Evolutionary conservation across 2,113 vertebrate species (phyloP).

Genomic region (Furnarius figulus): DNA sequence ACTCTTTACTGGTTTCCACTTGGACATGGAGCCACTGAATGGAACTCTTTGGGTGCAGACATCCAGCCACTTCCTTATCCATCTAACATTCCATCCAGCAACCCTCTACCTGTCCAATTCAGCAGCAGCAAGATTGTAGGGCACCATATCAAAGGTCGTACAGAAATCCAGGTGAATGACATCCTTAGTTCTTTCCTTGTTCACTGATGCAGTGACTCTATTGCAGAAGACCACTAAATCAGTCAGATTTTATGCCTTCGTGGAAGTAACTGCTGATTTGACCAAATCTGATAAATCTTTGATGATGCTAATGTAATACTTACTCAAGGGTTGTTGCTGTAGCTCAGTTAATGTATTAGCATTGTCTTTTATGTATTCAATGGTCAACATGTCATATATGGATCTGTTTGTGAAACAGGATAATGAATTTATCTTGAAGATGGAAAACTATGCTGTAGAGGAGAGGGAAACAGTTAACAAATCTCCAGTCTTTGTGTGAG

Average conservation of each 20-base stretch:
- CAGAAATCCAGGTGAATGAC: background rate
- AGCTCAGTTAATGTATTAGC: background rate
- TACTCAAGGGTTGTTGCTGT: background rate
- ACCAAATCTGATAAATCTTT: background rate
- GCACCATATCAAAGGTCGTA: background rate
- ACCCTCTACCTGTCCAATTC: background rate
- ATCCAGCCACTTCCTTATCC: background rate
- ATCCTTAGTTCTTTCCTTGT: background rate
- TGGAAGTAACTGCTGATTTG: background rate
- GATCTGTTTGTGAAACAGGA: background rate
- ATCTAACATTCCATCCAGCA: background rate
- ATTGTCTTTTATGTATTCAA: background rate
- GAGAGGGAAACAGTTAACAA: background rate
- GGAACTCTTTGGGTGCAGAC: background rate
- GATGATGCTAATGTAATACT: background rate
- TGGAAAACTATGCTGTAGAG: background rate
- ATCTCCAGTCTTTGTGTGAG: background rate
- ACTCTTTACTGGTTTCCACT: background rate
- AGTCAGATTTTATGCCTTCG: background rate
- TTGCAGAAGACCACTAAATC: background rate
- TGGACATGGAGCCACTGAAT: background rate
- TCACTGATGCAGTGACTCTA: background rate
- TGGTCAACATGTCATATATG: background rate
- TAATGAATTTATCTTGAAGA: background rate
- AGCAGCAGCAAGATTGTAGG: background rate